Evolutionary conservation across 2,888 invertebrate genomes (phyloP), one percentile per base, ranked within the genome.

Genomic region (Athalia rosae): DNA sequence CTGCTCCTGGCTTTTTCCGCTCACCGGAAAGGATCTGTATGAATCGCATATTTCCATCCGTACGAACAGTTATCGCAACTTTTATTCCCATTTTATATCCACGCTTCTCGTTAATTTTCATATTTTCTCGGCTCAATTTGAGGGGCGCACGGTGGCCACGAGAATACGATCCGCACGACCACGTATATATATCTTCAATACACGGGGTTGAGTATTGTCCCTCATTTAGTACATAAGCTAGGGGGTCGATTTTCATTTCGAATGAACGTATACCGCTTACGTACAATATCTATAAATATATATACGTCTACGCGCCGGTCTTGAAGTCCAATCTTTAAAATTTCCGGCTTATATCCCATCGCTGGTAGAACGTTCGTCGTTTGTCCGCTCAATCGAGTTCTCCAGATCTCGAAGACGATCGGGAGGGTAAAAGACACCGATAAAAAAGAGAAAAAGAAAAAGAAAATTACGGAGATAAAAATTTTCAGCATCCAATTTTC

Each of bases 291-390:
- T 28, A 28, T 28, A 28, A 28, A 28, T 28, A 28, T 28, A 28
- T 28, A 28, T 28, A 28, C 28, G 28, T n/a, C 4, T 13, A n/a
- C n/a, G 43, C 9, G 69, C 43, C 58, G 69, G 58, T 71, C 69
- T 71, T 13, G 71, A 71, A 71, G 69, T 58, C 69, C 69, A 56
- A 71, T 71, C 69, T 58, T 71, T 71, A 15, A 69, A 58, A 71
- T 71, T 71, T 71, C 69, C 69, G 69, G 69, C 45, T 43, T 43
- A 58, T 45, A 56, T 28, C 69, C 69, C 45, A 58, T 71, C 58
- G 8, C 69, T 9, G 43, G 41, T 41, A 8, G 8, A 71, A 58
- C n/a, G 13, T 0, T 45, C 11, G 45, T 50, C 58, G 69, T 71
- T 45, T 71, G 69, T 45, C 58, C 47, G 47, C 45, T n/a, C 8